These are phyloP conservation scores for Ianthella basta DNA, from an alignment of 37 sponge, comb jelly and placozoan species.

Conservation along the genomic window DNA sequence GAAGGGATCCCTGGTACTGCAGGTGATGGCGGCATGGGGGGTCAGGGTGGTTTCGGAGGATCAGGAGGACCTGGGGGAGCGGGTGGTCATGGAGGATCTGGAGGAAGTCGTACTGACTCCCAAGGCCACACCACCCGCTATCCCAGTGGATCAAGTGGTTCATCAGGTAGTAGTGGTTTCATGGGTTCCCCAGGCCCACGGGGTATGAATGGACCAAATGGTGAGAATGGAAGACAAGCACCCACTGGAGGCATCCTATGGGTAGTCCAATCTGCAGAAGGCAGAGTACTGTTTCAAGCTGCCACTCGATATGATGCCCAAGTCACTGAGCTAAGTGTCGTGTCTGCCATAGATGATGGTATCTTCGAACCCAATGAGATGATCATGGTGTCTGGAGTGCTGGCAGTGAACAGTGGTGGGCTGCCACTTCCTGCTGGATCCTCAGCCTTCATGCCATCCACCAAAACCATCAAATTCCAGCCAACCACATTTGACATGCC, in stretches of 20 bases:
- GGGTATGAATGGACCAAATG: slow-evolving; percentile 49
- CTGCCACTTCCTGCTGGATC: slow-evolving; percentile 71
- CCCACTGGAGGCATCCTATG: slow-evolving; percentile 64
- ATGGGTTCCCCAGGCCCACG: slow-evolving; percentile 37
- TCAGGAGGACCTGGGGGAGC: slow-evolving; percentile 59
- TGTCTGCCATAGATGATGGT: slow-evolving; percentile 82
- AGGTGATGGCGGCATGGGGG: slow-evolving; percentile 65
- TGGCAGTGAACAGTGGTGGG: slow-evolving; percentile 60
- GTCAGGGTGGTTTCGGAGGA: slow-evolving; percentile 66
- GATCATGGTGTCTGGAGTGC: slow-evolving; percentile 58
- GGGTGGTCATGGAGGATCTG: slow-evolving; percentile 44
- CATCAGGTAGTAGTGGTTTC: slow-evolving; percentile 30
- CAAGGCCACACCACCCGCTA: slow-evolving; percentile 42
- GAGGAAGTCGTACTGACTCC: slow-evolving; percentile 21
- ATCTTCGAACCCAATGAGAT: slow-evolving; percentile 86
- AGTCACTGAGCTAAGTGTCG: slow-evolving; percentile 41
- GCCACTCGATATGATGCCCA: slow-evolving; percentile 67
- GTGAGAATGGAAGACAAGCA: slow-evolving; percentile 53
- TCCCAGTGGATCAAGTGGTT: slow-evolving; percentile 35
- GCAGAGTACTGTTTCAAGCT: slow-evolving; percentile 57
- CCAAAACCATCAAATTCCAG: slow-evolving; percentile 68
- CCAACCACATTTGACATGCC: slow-evolving; percentile 68
- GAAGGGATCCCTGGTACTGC: slow-evolving; percentile 44
- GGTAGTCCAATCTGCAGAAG: slow-evolving; percentile 52
- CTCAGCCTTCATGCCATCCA: slow-evolving; percentile 55